Conservation (phyloP, 2,888 invertebrate species). For the Drosophila hamatofila region DNA sequence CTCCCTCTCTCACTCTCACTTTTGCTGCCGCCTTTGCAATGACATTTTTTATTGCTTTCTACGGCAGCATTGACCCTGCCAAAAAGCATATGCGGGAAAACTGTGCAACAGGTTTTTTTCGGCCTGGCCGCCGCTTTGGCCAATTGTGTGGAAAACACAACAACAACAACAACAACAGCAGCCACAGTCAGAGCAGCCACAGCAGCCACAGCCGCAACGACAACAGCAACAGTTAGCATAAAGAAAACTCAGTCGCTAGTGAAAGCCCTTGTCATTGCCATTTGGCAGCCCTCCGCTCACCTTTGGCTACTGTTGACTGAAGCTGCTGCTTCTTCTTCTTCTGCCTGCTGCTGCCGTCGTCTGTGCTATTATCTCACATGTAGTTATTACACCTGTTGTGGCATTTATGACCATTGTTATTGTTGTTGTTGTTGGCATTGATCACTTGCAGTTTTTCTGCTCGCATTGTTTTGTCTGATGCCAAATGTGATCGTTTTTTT, state of each 20-base stretch:
- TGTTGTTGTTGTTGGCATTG: constrained; percentile 19
- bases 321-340: constrained; percentile 1
- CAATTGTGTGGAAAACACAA: constrained; percentile 48
- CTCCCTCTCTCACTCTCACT: constrained; percentile 14
- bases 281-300: constrained; percentile 19
- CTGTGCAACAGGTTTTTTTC: constrained; percentile 73
- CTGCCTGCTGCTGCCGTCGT: not conserved
- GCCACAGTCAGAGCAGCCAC: not conserved
- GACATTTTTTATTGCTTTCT: constrained; percentile 73
- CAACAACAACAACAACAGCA: not conserved
- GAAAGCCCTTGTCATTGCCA: constrained; percentile 59
- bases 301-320: constrained; percentile 39
- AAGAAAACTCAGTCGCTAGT: constrained; percentile 28
- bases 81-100: constrained; percentile 75
- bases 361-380: constrained; percentile 55
- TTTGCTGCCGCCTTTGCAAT: constrained; percentile 41
- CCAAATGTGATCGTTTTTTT: constrained; percentile 15
- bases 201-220: not conserved
- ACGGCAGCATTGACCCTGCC: constrained; percentile 76
- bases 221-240: constrained; percentile 2
- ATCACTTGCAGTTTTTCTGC: constrained; percentile 29
- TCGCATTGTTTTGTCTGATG: constrained; percentile 19
- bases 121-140: constrained; percentile 20
- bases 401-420: constrained; percentile 19
- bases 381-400: constrained; percentile 42